Evolutionary conservation across 2,797 vertebrate species (phyloP), one percentile per base, ranked within the genome.

Genomic region (Macrochelys suwanniensis): DNA sequence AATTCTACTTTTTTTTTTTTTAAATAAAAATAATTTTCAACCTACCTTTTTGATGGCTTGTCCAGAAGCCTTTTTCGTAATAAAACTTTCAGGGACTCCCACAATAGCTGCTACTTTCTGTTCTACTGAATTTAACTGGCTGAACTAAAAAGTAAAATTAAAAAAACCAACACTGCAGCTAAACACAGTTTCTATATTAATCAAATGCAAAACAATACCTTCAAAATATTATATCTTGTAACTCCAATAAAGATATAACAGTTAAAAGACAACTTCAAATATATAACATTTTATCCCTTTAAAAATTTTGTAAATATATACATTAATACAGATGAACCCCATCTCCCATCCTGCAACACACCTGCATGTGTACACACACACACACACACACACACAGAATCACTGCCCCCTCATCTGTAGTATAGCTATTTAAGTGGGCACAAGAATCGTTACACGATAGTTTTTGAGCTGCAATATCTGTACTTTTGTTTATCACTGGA

Each of bases 21-120:
- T 77, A 51, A 59, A 4, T 16, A n/a, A 82, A n/a, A 37, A 92
- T 51, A 89, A 88, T 80, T n/a, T 85, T 87, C 47, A 84, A 13
- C 89, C 88, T 97, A 99, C 99, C 98, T 99, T 99, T 92, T 98
- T 99, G 92, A 99, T 97, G 25, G 98, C 98, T 98, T 99, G 99
- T 83, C 99, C 99, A 16, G 99, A 99, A 59, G 99, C 99, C 93
- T 99, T 99, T 92, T 98, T 98, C 2, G 98, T 98, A 59, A 99
- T 97, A 50, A 99, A 99, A 89, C 99, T 99, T 98, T 99, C 99
- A 0, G 99, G 98, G 2, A 99, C 99, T 10, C 99, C 99, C 25
- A 99, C 96, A 51, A 98, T 96, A 4, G 98, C 96, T 1, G 98
- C 98, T 95, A 99, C 99, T 93, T 98, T 99, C 97, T 99, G 99